These are phyloP conservation scores for Anomalospiza imberbis DNA, from an alignment of 2,797 vertebrate genomes.

Conservation along the genomic window DNA sequence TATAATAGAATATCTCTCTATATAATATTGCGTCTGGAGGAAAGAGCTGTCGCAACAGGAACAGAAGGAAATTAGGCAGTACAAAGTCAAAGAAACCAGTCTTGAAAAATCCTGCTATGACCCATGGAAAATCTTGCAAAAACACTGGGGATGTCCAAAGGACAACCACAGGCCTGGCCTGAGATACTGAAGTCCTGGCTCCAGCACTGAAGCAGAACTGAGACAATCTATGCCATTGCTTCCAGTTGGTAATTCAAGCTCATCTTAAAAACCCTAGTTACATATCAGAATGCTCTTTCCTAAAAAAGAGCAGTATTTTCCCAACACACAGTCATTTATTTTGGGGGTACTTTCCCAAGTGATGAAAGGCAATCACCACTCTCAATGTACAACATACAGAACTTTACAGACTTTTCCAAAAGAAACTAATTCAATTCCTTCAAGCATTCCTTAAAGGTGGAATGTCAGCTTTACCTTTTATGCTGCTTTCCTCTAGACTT, in stretches of 20 bases:
- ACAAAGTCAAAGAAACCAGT: neutral
- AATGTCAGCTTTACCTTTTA: neutral
- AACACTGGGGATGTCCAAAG: neutral
- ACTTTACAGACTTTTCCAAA: neutral
- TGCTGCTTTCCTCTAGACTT: neutral
- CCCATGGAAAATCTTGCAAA: neutral
- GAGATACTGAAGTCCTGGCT: neutral
- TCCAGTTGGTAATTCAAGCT: neutral
- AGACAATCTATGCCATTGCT: neutral
- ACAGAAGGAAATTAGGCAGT: neutral
- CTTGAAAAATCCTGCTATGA: neutral
- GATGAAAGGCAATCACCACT: neutral
- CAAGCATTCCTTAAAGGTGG: neutral
- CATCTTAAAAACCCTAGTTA: neutral
- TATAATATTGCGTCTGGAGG: neutral
- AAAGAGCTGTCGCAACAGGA: neutral
- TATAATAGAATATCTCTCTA: neutral
- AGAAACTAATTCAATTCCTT: neutral
- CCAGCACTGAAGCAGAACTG: neutral
- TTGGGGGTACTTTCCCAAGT: neutral
- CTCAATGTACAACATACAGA: neutral
- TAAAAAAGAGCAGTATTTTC: neutral
- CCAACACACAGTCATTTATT: neutral
- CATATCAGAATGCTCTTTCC: neutral
- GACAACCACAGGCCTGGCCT: neutral